Evolutionary conservation across 2,113 vertebrate species (phyloP).

Genomic region (Lamprologus tigripictilis): DNA sequence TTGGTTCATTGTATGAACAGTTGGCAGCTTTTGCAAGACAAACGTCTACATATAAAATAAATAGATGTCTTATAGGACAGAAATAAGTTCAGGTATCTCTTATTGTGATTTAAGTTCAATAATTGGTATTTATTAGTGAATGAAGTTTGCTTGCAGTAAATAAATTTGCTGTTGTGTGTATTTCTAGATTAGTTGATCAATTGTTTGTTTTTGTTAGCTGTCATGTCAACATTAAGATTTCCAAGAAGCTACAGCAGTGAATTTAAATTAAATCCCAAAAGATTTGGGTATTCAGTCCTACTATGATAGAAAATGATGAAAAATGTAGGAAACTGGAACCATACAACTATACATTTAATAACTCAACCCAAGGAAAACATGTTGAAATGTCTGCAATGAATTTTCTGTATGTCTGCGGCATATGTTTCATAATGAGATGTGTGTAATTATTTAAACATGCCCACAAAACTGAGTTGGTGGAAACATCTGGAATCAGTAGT

Average conservation of each 20-base stretch:
- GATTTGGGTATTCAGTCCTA: neutral
- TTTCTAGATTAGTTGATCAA: neutral
- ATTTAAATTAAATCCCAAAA: neutral
- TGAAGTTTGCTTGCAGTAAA: neutral
- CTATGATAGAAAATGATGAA: neutral
- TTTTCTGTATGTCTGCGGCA: neutral
- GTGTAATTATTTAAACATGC: neutral
- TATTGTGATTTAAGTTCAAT: neutral
- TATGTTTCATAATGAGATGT: neutral
- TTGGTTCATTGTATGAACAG: neutral
- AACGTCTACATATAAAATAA: neutral
- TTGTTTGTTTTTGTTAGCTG: neutral
- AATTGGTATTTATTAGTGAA: neutral
- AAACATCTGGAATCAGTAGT: neutral
- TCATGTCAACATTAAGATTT: neutral
- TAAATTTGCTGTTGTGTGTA: neutral
- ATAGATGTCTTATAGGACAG: neutral
- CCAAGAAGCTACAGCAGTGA: neutral
- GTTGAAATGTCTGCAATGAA: neutral
- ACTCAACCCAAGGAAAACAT: neutral
- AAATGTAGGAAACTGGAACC: neutral
- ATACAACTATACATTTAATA: neutral
- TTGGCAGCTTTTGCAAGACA: neutral
- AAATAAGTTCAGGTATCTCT: neutral
- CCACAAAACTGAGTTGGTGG: neutral